Conservation (phyloP, 1,140 invertebrate species). For the Trypoxylus dichotomus region DNA sequence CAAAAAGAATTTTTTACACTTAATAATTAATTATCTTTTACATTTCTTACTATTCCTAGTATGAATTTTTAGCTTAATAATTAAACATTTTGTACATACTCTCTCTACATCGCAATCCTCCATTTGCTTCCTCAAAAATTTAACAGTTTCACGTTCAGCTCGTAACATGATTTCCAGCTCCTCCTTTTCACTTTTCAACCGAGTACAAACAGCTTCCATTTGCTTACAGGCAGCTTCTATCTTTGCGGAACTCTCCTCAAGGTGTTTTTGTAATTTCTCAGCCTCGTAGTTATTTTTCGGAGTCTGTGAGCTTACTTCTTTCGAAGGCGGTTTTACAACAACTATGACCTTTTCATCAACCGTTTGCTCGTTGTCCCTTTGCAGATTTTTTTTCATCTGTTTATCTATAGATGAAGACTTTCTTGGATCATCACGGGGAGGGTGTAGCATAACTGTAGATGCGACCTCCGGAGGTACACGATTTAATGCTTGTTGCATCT, state of each 20-base stretch:
- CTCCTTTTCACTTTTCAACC: conserved; percentile 48
- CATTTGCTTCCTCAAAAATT: conserved; percentile 42
- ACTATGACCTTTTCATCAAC: not conserved
- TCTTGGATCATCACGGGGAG: conserved; percentile 1
- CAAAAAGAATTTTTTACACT: too few species aligned
- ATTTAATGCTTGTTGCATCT: conserved; percentile 49
- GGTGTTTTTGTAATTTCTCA: conserved; percentile 44
- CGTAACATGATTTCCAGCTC: conserved; percentile 44
- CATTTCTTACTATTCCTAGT: not conserved
- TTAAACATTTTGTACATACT: conserved; percentile 24
- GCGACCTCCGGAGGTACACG: conserved; percentile 48
- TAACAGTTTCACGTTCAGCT: conserved; percentile 42
- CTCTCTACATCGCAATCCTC: conserved; percentile 41
- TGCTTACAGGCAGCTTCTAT: conserved; percentile 48
- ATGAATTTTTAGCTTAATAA: conserved; percentile 19
- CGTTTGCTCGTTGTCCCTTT: not conserved
- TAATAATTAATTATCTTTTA: conserved; percentile 24
- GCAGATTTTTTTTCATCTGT: not conserved
- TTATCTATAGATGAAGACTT: not conserved
- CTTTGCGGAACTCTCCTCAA: conserved; percentile 49
- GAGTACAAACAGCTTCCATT: conserved; percentile 46
- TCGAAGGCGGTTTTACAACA: conserved; percentile 16
- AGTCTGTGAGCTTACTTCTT: conserved; percentile 37
- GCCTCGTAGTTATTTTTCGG: conserved; percentile 33
- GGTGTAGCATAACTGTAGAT: conserved; percentile 41